phyloP scores from a whole-genome alignment of 2,797 vertebrate genomes.

The Ciconia nigra region DNA sequence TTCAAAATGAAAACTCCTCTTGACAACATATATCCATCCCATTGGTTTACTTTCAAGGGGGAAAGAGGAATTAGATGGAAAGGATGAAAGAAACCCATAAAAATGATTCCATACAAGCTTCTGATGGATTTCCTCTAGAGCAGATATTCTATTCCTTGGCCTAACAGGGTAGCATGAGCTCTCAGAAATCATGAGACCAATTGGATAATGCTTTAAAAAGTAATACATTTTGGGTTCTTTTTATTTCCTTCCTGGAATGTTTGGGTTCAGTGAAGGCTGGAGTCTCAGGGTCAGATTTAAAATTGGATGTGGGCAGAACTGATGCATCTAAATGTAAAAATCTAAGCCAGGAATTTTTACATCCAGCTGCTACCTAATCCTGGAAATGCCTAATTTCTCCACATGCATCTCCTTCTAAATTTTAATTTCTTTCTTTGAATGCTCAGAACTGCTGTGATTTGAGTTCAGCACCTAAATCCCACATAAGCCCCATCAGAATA shows the following conservation, averaged over 20 bases:
- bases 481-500: background rate
- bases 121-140: background rate
- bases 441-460: background rate
- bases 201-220: background rate
- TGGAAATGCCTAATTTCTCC: background rate
- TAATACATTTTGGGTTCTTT: background rate
- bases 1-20: background rate
- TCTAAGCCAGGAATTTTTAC: background rate
- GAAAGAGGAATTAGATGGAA: background rate
- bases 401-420: background rate
- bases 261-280: background rate
- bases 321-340: background rate
- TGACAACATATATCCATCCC: background rate
- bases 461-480: background rate
- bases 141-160: background rate
- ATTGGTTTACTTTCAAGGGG: background rate
- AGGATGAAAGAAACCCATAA: background rate
- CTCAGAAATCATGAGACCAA: background rate
- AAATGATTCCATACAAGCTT: background rate
- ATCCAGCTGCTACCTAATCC: background rate
- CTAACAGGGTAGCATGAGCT: background rate
- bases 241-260: background rate
- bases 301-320: background rate
- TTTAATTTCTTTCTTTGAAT: background rate
- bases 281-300: background rate